These are phyloP conservation scores for Drosophila leonis DNA, from an alignment of 2,888 invertebrate species.

Conservation along the genomic window DNA sequence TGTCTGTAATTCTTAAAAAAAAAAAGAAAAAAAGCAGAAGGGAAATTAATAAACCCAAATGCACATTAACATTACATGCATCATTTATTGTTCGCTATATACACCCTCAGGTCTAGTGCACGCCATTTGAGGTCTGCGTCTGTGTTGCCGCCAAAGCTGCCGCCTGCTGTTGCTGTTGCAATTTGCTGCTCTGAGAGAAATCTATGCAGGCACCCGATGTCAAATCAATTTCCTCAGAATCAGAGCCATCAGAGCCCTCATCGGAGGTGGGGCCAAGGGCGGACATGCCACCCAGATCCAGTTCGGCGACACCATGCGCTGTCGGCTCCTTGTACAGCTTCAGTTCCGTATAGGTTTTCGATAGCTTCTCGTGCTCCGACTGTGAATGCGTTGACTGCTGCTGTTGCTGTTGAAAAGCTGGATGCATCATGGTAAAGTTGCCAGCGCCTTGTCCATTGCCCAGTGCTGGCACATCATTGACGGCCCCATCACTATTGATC, in stretches of 20 bases:
- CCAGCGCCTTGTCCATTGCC: slow-evolving; percentile 50
- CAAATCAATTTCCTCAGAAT: slow-evolving; percentile 85
- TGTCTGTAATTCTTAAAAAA: slow-evolving; percentile 58
- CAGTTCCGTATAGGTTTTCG: slow-evolving; percentile 85
- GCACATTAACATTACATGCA: slow-evolving; percentile 40
- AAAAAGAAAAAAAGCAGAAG: neutral
- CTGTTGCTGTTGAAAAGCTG: slow-evolving; percentile 83
- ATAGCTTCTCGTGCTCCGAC: slow-evolving; percentile 57
- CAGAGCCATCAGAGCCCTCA: slow-evolving; percentile 84
- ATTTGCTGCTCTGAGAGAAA: slow-evolving; percentile 84
- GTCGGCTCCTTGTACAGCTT: slow-evolving; percentile 84
- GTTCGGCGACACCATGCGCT: slow-evolving; percentile 55
- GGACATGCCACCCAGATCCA: slow-evolving; percentile 71
- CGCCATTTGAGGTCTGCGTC: slow-evolving; percentile 50
- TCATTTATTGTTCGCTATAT: slow-evolving; percentile 41
- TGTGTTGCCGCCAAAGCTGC: slow-evolving; percentile 35
- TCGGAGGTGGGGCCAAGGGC: slow-evolving; percentile 79
- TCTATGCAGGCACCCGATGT: slow-evolving; percentile 85
- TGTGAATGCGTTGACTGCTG: slow-evolving; percentile 50
- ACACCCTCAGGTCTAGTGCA: slow-evolving; percentile 38
- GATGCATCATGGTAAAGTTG: slow-evolving; percentile 85
- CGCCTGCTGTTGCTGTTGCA: slow-evolving; percentile 53
- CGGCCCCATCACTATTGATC: slow-evolving; percentile 40
- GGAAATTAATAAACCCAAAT: slow-evolving; percentile 39
- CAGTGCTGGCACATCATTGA: slow-evolving; percentile 31